Base-by-base conservation (phyloP, 2,113 vertebrate species). In the Craseonycteris thonglongyai region DNA sequence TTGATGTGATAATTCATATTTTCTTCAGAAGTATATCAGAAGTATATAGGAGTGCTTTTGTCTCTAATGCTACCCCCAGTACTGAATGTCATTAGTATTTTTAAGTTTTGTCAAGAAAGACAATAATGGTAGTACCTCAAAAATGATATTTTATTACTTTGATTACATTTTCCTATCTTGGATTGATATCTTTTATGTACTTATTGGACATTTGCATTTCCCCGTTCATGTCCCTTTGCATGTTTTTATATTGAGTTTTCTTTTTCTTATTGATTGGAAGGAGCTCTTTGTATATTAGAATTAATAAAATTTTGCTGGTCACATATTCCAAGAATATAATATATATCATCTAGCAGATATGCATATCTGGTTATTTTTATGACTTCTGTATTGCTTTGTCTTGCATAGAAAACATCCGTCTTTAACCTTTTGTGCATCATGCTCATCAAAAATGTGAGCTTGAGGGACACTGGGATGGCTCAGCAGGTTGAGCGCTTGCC, bases 241-340 rank as follows among this genome's bases (percentile, higher is more conserved):
- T 83, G 16, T 69, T 92, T 61, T 83, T 72, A 12, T 45, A 1
- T 68, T 26, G 2, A 40, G 58, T 88, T 71, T 78, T 71, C 22
- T 40, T 82, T 83, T 66, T 65, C 28, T 82, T 93, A 10, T 63
- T 86, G 21, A 33, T 74, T 47, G 33, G 5, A 83, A 33, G 38
- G n/a, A 90, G 59, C 38, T 95, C 38, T 92, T 87, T 87, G n/a
- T 69, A 6, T 51, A 42, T 59, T 90, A 88, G 81, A 79, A 89
- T 51, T 59, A 58, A 38, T 69, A 89, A 49, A 54, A 33, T 10
- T 76, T 75, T 79, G 2, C 28, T 40, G 38, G 42, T 90, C 24
- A 74, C 6, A 74, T 58, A 30, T 59, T 85, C 16, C 3, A 45
- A 88, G 38, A 69, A 80, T 75, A 45, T 7, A 83, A 85, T 26